Evolutionary conservation across 1,140 invertebrate genomes (phyloP).

Genomic region (Linepithema humile): DNA sequence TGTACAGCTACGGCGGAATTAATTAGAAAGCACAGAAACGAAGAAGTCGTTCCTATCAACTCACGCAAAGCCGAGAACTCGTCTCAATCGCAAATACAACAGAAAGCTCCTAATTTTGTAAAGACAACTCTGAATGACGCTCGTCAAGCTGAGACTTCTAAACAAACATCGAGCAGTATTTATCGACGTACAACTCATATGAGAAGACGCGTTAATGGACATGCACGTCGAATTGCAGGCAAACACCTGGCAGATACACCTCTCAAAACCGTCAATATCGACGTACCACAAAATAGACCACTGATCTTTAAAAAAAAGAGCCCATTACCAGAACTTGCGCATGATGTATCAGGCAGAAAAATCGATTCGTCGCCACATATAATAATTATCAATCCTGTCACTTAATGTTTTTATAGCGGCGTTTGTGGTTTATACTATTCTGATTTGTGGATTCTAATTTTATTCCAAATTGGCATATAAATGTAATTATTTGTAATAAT

Average conservation of each 20-base stretch:
- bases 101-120: constrained; percentile 2
- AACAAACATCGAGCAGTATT: constrained; percentile 9
- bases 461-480: background rate
- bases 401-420: background rate
- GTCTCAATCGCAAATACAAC: constrained; percentile 8
- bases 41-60: constrained; percentile 2
- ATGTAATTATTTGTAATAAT: constrained; percentile 12
- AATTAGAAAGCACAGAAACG: constrained; percentile 71
- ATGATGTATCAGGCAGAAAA: constrained; percentile 64
- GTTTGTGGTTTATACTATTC: background rate
- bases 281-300: constrained; percentile 69
- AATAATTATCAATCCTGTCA: constrained; percentile 41
- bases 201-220: background rate
- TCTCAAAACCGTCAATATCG: constrained; percentile 76
- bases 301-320: constrained; percentile 74
- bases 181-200: constrained; percentile 19
- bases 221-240: background rate
- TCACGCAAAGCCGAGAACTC: constrained; percentile 5
- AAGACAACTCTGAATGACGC: background rate
- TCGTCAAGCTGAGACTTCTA: constrained; percentile 1
- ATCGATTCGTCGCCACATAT: constrained; percentile 55
- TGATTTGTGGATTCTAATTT: background rate
- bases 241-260: constrained; percentile 61
- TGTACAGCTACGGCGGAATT: constrained; percentile 77
- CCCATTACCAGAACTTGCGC: constrained; percentile 75